A percentile compares a stretch with the other conserved stretches of the same genome.
These are phyloP conservation scores for Corapipo altera DNA, from an alignment of 2,113 vertebrate genomes.

Conservation along the genomic window DNA sequence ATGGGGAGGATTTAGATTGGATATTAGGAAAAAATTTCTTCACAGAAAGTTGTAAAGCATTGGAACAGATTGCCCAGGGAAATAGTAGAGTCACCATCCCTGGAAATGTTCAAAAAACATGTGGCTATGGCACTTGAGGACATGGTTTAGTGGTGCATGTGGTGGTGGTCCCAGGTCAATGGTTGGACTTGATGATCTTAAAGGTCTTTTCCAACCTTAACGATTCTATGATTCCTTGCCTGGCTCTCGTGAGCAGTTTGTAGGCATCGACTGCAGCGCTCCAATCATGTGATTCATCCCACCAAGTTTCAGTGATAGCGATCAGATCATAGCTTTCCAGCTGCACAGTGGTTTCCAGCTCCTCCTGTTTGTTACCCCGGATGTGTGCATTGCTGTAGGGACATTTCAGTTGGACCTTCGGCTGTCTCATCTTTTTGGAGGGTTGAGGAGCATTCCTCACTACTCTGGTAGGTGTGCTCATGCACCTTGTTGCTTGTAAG, in stretches of 20 bases:
- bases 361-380: not conserved
- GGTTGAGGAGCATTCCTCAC: not conserved
- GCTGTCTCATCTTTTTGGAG: not conserved
- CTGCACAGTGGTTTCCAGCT: not conserved
- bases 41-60: not conserved
- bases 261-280: not conserved
- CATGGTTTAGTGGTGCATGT: not conserved
- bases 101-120: not conserved
- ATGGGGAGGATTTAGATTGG: not conserved
- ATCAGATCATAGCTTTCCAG: not conserved
- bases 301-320: not conserved
- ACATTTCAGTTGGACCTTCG: not conserved
- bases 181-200: not conserved
- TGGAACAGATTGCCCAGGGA: not conserved
- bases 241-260: not conserved
- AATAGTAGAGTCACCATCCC: not conserved
- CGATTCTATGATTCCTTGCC: not conserved
- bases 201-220: not conserved
- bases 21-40: not conserved
- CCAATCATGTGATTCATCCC: not conserved
- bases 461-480: not conserved
- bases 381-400: not conserved
- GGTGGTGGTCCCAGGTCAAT: not conserved
- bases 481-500: not conserved
- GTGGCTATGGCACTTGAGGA: not conserved